phyloP scores from a whole-genome alignment of 2,797 vertebrate genomes.

The Catharus ustulatus region DNA sequence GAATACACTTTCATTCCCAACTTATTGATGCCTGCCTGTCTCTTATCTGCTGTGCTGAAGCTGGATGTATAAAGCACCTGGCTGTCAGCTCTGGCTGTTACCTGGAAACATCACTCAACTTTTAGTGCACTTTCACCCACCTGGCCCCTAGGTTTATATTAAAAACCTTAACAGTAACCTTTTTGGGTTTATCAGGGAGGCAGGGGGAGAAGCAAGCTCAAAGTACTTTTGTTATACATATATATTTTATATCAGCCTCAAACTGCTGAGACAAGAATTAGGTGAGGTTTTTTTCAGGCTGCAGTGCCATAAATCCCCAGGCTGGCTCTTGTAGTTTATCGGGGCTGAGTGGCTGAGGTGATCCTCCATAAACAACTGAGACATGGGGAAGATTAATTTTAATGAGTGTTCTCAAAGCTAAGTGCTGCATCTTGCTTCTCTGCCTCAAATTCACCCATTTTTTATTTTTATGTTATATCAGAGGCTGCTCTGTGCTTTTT shows the following conservation, averaged over 20 bases:
- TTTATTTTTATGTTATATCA: neutral
- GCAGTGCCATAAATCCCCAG: neutral
- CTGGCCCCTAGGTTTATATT: neutral
- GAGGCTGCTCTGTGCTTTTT: neutral
- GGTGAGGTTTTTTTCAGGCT: neutral
- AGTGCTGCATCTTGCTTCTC: neutral
- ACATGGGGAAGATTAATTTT: slow-evolving; percentile 24
- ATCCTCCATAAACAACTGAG: slow-evolving; percentile 23
- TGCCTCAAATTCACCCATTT: neutral
- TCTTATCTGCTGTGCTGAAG: slow-evolving; percentile 33
- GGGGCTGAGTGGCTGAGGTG: neutral
- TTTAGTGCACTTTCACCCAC: neutral
- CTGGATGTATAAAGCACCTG: neutral
- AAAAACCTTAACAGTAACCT: neutral
- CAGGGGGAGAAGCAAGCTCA: neutral
- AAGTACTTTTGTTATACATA: neutral
- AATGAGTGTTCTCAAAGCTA: neutral
- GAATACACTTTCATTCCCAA: neutral
- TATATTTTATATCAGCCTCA: neutral
- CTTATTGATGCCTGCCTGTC: neutral
- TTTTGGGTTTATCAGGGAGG: neutral
- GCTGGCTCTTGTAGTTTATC: slow-evolving; percentile 24
- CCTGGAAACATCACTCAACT: slow-evolving; percentile 38
- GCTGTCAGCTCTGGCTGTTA: neutral
- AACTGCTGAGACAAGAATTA: neutral